Conservation (phyloP, 1,140 invertebrate genomes). For the Drosophila repletoides region DNA sequence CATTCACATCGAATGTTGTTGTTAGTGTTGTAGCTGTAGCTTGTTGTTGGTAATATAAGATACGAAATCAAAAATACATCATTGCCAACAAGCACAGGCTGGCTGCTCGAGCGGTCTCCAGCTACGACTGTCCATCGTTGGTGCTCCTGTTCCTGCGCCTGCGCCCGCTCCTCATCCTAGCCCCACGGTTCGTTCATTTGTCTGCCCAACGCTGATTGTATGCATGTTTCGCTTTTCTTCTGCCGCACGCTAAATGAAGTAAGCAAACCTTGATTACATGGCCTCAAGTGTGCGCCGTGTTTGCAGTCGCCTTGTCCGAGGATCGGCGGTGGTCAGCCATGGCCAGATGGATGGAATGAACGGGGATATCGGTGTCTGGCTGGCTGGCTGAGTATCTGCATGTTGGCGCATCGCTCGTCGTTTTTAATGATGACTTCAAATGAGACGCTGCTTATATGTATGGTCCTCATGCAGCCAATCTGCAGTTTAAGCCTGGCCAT, state of each 20-base stretch:
- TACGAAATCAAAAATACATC: slow-evolving; percentile 81
- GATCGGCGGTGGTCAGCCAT: slow-evolving; percentile 2
- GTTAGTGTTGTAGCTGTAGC: slow-evolving; percentile 28
- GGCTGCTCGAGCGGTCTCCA: slow-evolving; percentile 31
- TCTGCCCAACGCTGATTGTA: slow-evolving; percentile 67
- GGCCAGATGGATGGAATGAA: background rate
- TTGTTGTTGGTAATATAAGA: slow-evolving; percentile 80
- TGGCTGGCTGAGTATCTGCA: slow-evolving; percentile 36
- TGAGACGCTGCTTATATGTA: slow-evolving; percentile 60
- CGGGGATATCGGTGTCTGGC: background rate
- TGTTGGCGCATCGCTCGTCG: slow-evolving; percentile 59
- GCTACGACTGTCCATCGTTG: slow-evolving; percentile 16
- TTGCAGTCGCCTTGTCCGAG: slow-evolving; percentile 38
- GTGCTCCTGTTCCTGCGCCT: background rate
- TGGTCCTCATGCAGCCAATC: slow-evolving; percentile 61
- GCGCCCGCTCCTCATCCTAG: slow-evolving; percentile 7
- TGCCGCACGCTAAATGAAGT: slow-evolving; percentile 80
- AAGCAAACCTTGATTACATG: slow-evolving; percentile 81
- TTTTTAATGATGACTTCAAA: slow-evolving; percentile 81
- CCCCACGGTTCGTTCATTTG: slow-evolving; percentile 28
- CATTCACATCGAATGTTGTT: slow-evolving; percentile 41
- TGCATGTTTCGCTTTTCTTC: slow-evolving; percentile 79
- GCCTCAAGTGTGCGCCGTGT: slow-evolving; percentile 75
- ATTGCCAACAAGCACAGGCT: slow-evolving; percentile 72
- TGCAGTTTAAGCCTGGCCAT: slow-evolving; percentile 59